These are phyloP conservation scores for Ruditapes philippinarum DNA, from an alignment of 1,140 invertebrate species.

Conservation along the genomic window DNA sequence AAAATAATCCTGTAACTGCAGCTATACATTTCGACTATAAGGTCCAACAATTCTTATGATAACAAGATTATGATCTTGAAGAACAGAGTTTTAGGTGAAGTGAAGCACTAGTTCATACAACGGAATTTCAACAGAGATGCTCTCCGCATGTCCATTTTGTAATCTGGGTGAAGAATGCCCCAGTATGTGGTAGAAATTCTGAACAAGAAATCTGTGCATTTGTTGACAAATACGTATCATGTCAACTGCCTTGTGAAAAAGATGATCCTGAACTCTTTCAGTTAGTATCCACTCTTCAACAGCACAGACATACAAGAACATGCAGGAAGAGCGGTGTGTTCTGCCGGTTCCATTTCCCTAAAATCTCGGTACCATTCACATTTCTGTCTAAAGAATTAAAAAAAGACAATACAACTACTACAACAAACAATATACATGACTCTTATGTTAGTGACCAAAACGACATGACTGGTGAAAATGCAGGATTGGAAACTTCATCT, in stretches of 20 bases:
- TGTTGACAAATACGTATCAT: conserved; percentile 29
- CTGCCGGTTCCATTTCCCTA: conserved; percentile 7
- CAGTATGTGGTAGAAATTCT: background rate
- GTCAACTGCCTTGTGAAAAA: background rate
- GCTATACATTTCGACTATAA: no score
- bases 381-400: no score
- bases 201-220: background rate
- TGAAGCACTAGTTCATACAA: no score
- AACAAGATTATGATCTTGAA: no score
- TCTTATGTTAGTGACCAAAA: conserved; percentile 10
- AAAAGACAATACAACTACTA: no score
- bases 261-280: conserved; percentile 6
- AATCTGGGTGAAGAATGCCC: background rate
- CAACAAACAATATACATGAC: no score
- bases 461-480: background rate
- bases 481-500: background rate
- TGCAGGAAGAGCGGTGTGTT: background rate
- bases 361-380: no score
- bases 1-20: no score
- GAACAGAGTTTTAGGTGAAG: no score
- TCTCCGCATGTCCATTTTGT: conserved; percentile 15
- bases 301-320: conserved; percentile 16
- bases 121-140: conserved; percentile 11
- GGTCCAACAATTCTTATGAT: no score
- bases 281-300: background rate